These are phyloP conservation scores for Odontothrips loti DNA, from an alignment of 2,888 invertebrate genomes.

Conservation along the genomic window DNA sequence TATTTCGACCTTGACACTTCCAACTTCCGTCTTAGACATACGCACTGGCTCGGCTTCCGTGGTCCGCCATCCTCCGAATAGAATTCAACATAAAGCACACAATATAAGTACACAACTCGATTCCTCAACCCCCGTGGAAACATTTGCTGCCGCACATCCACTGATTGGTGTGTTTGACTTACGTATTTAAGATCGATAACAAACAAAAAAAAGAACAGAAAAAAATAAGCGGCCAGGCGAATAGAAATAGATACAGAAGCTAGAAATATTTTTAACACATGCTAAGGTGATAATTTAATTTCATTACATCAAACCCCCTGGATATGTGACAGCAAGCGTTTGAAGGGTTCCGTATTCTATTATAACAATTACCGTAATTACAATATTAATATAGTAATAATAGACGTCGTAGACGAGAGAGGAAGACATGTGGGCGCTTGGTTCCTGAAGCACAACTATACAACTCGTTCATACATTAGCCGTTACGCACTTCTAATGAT, in stretches of 20 bases:
- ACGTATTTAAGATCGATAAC: neutral
- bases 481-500: neutral
- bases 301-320: neutral
- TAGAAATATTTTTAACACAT: neutral
- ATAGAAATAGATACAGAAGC: neutral
- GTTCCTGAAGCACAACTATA: conserved; percentile 20
- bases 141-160: neutral
- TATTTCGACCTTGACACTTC: neutral
- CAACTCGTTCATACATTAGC: conserved; percentile 17
- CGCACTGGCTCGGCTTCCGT: neutral
- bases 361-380: neutral
- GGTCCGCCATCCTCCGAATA: neutral
- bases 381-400: neutral
- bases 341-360: neutral
- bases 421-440: conserved; percentile 22
- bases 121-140: neutral
- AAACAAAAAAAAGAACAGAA: neutral
- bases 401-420: conserved; percentile 24
- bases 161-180: neutral
- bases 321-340: conserved; percentile 10
- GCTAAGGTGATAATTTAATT: neutral
- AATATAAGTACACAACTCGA: neutral
- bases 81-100: neutral
- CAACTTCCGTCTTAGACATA: neutral
- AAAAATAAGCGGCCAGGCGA: neutral